Base-by-base conservation (phyloP, 1,140 invertebrate genomes). In the Heliconius eleuchia region DNA sequence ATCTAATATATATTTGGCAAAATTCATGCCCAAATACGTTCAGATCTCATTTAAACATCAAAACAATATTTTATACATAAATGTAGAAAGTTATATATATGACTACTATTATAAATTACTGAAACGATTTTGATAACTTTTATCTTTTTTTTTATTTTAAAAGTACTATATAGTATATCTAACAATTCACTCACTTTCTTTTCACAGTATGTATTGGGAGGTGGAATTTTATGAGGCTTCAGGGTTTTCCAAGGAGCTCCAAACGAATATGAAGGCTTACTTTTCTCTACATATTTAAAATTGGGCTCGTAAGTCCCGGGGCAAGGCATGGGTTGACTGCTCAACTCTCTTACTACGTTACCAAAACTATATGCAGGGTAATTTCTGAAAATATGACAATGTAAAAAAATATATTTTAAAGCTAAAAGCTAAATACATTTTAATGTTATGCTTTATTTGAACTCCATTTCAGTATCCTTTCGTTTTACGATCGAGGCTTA, bases 131-230 rank as follows among this genome's bases (percentile, higher is more conserved):
- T 70, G 34, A 27, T 34, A 70, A 70, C 13, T 23, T 27, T 30
- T 3, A 13, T 5, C 27, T 0, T 70, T 1, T 13, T 23, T 71
- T 30, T 34, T 71, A 13, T 23, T 71, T 19, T 37, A 18, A 37
- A 57, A 57, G 7, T n/a, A 57, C 55, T 57, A 19, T 19, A 75
- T 46, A 46, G 42, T 46, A 3, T 46, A 46, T 46, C 18, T 60
- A 52, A 42, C 0, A 71, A 37, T 52, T 34, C 8, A 66, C 23
- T 81, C 86, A 93, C 92, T 88, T 89, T 92, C 87, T 91, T 92
- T 80, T 91, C 85, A 79, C 91, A 93, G 75, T 93, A 92, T 13
- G 85, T 80, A 73, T 92, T 91, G 6, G 92, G 90, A n/a, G 88
- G 74, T 16, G 92, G 92, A 19, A 73, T 74, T 71, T 85, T 85